phyloP scores from a whole-genome alignment of 2,888 invertebrate species.

The Hanleya hanleyi region DNA sequence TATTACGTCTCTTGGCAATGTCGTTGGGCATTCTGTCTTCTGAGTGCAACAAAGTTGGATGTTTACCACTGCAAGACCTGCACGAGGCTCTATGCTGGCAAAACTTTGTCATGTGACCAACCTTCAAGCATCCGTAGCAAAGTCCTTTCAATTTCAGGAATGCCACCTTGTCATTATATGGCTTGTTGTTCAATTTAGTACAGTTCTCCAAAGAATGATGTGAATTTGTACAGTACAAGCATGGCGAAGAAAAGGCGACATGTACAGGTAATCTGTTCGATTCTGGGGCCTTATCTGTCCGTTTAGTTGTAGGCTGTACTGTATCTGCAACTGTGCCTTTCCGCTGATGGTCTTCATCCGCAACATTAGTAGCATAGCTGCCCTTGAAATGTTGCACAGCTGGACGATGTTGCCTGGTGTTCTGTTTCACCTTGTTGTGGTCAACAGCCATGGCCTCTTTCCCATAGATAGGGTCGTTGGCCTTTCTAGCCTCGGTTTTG shows the following conservation, averaged over 20 bases:
- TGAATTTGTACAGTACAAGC: neutral
- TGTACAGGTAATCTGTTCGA: no score
- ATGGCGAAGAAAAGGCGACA: no score
- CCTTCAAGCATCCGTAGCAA: constrained; percentile 19
- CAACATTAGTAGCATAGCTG: neutral
- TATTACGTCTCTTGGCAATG: no score
- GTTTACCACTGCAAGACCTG: neutral
- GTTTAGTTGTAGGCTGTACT: no score
- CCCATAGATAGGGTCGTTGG: constrained; percentile 24
- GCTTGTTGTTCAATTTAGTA: neutral
- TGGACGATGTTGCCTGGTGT: no score
- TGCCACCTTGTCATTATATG: neutral
- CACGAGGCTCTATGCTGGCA: constrained; percentile 1
- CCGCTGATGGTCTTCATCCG: neutral
- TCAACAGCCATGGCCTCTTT: constrained; percentile 14
- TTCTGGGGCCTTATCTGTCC: no score
- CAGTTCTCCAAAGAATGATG: neutral
- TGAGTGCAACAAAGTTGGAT: constrained; percentile 12
- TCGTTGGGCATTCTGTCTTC: no score
- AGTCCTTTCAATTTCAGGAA: neutral
- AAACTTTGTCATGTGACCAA: neutral
- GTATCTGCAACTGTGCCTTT: no score
- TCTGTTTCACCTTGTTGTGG: neutral
- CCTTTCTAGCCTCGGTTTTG: constrained; percentile 12
- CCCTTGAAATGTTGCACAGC: neutral